Base-by-base conservation (phyloP, 2,797 vertebrate genomes). In the Enteromius unitaeniatus region DNA sequence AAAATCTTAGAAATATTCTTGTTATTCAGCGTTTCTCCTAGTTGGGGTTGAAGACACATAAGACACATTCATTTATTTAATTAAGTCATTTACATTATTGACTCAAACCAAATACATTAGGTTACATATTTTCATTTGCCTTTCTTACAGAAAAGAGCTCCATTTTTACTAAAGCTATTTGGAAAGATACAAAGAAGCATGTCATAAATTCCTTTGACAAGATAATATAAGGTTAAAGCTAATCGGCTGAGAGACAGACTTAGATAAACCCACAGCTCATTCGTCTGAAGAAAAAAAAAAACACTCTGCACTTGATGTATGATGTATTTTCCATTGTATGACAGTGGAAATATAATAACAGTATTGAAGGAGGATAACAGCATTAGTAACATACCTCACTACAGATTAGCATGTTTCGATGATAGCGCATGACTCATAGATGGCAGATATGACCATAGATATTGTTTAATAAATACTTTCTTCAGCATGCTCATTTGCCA, bases 161-260 rank as follows among this genome's bases (percentile, higher is more conserved):
- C 7, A 40, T 7, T 23, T 37, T 42, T 42, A 42, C 40, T 42
- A 42, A 42, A 60, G 6, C 26, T 64, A 21, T 64, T 47, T 78
- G 40, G 58, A n/a, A 47, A 28, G 28, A 78, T 67, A 72, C 62
- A 74, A 42, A 58, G 23, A 51, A 37, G 51, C 21, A 81, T n/a
- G 47, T 51, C 81, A 53, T 85, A 87, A 85, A 85, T 85, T 68
- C 65, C 15, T 72, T 47, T 83, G 69, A 73, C 83, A 45, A 65
- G 15, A 73, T 77, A 82, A 76, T 42, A 67, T 62, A n/a, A 73
- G 51, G 68, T 49, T 76, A 31, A 82, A 84, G 82, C 74, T 79
- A 73, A 70, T 11, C 3, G 40, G 40, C 51, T 45, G 83, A 82
- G 40, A 53, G 62, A 53, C 75, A 47, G 42, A 77, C 74, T 62